Evolutionary conservation across 2,797 vertebrate species (phyloP).

Genomic region (Neomorphus geoffroyi): DNA sequence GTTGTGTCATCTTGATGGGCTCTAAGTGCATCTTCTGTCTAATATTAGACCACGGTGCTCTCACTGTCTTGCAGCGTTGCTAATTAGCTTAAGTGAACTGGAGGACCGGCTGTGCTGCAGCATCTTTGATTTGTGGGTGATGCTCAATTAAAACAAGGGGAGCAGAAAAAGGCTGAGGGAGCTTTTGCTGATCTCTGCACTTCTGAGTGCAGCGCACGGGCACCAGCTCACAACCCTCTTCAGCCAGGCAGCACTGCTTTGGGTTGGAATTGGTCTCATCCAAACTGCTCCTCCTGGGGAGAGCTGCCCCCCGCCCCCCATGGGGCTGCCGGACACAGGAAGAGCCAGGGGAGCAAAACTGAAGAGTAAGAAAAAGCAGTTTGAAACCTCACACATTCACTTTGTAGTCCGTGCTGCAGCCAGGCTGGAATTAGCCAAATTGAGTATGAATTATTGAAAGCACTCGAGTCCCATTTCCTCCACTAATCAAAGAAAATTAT

Average conservation of each 20-base stretch:
- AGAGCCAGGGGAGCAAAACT: not conserved
- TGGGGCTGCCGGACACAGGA: not conserved
- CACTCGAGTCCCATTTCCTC: not conserved
- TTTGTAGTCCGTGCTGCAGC: not conserved
- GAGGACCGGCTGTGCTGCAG: not conserved
- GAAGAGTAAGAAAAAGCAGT: not conserved
- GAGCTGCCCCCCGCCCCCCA: no score
- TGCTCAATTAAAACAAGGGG: not conserved
- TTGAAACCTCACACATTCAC: not conserved
- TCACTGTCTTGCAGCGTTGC: not conserved
- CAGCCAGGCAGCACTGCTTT: no score
- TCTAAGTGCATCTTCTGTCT: not conserved
- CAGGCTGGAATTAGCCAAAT: conserved; percentile 11
- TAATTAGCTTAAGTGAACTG: conserved; percentile 8
- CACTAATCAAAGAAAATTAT: conserved; percentile 15
- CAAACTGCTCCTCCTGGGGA: no score
- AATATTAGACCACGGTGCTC: not conserved
- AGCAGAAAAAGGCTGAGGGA: not conserved
- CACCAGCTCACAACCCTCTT: no score
- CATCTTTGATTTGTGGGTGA: not conserved
- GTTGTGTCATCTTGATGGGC: not conserved
- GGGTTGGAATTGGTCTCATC: no score
- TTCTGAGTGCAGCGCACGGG: not conserved
- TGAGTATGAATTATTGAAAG: conserved; percentile 10
- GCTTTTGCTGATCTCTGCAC: not conserved